Percentiles rank a stretch among this genome's conserved stretches.
Conservation (phyloP, 2,888 invertebrate species). For the Sesia bembeciformis region DNA sequence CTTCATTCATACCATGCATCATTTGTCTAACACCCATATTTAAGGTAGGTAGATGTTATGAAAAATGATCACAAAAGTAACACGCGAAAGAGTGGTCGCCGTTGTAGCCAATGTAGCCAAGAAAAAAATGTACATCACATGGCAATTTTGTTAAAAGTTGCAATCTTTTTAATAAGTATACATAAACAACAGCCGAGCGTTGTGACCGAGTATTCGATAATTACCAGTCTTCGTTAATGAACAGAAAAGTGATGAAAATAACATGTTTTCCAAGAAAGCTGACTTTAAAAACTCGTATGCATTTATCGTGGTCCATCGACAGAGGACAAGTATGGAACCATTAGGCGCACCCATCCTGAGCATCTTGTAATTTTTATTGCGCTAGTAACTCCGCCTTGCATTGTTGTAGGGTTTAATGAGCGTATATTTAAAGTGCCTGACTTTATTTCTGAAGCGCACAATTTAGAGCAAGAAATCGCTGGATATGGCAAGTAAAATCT, state of each 20-base stretch:
- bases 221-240: conserved; percentile 2
- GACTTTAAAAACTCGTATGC: conserved; percentile 1
- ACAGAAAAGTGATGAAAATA: conserved; percentile 4
- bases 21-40: conserved; percentile 12
- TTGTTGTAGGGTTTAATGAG: conserved; percentile 61
- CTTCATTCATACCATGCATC: conserved; percentile 46
- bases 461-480: not conserved
- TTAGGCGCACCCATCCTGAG: conserved; percentile 63
- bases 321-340: conserved; percentile 22
- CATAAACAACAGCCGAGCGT: not conserved
- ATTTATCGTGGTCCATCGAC: conserved; percentile 34
- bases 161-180: not conserved
- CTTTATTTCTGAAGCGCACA: not conserved
- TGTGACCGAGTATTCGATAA: conserved; percentile 1
- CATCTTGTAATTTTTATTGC: conserved; percentile 64
- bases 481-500: not conserved
- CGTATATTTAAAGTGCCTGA: conserved; percentile 14
- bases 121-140: not conserved
- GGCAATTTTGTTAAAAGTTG: not conserved
- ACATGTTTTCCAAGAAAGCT: conserved; percentile 1
- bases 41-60: not conserved
- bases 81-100: not conserved
- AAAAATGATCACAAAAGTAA: not conserved
- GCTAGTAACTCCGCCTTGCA: conserved; percentile 58
- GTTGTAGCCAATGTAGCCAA: not conserved